phyloP scores from a whole-genome alignment of 2,888 invertebrate species.

The Dioctria rufipes region DNA sequence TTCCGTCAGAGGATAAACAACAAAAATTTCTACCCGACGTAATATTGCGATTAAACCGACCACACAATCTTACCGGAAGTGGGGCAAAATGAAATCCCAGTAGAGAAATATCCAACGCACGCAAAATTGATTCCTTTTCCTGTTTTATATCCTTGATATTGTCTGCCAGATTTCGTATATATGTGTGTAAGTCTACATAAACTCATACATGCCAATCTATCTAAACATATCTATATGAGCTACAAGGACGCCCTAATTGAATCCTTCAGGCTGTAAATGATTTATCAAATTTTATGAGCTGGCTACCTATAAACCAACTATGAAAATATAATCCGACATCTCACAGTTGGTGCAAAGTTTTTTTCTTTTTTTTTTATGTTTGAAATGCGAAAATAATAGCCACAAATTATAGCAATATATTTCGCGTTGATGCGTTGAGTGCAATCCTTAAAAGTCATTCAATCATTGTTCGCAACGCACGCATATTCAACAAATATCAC shows the following conservation, averaged over 20 bases:
- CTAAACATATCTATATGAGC: not conserved
- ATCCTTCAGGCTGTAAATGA: not conserved
- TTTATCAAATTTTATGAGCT: not conserved
- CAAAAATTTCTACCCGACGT: not conserved
- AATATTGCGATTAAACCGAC: not conserved
- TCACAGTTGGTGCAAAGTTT: not conserved
- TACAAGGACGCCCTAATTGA: constrained; percentile 4
- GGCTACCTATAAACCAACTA: no score
- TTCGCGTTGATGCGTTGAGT: not conserved
- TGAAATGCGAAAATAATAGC: not conserved
- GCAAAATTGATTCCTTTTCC: not conserved
- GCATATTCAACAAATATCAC: constrained; percentile 34
- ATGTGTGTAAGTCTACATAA: no score
- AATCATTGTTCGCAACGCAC: constrained; percentile 14
- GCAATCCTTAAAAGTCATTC: constrained; percentile 32
- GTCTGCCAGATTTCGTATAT: not conserved
- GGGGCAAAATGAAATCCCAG: not conserved
- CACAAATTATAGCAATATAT: not conserved
- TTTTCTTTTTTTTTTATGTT: no score
- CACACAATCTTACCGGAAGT: not conserved
- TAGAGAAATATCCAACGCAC: not conserved
- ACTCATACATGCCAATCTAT: not conserved
- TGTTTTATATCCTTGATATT: not conserved
- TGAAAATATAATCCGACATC: not conserved
- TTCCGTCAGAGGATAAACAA: constrained; percentile 36